A percentile compares a stretch with the other conserved stretches of the same genome.
phyloP scores from a whole-genome alignment of 1,140 invertebrate genomes.

The Portunus trituberculatus region DNA sequence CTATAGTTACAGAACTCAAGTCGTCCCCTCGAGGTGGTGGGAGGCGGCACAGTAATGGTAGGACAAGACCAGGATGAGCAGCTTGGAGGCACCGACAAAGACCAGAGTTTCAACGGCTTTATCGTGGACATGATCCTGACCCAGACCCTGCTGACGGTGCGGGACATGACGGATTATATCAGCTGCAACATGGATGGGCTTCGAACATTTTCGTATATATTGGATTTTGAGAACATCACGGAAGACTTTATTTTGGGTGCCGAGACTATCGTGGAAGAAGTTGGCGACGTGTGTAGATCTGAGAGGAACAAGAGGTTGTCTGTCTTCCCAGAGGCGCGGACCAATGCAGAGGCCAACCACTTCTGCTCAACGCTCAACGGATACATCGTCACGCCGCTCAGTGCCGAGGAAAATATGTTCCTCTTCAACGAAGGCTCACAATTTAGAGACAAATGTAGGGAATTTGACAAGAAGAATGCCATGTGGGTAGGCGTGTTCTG shows the following conservation, averaged over 20 bases:
- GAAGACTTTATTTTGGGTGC: conserved; percentile 40
- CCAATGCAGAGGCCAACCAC: background rate
- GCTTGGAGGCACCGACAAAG: conserved; percentile 31
- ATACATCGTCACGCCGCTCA: background rate
- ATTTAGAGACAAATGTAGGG: conserved; percentile 47
- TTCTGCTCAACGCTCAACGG: conserved; percentile 54
- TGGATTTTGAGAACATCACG: conserved; percentile 39
- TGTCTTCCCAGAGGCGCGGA: conserved; percentile 34
- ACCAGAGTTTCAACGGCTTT: conserved; percentile 46
- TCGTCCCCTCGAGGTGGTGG: background rate
- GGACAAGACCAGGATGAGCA: conserved; percentile 60
- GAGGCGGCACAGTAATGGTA: conserved; percentile 31
- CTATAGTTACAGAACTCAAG: background rate
- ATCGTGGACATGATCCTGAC: background rate
- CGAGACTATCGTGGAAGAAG: background rate
- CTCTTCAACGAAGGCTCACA: background rate
- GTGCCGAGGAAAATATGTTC: background rate
- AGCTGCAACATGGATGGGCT: background rate
- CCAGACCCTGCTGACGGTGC: background rate
- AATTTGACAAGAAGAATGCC: conserved; percentile 35
- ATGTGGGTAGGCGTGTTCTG: conserved; percentile 51
- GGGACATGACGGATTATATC: background rate
- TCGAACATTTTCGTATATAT: background rate
- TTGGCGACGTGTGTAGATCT: background rate
- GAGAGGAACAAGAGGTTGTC: conserved; percentile 31